Evolutionary conservation across 2,888 invertebrate genomes (phyloP), one percentile per base, ranked within the genome.

Genomic region (Cosmia trapezina): DNA sequence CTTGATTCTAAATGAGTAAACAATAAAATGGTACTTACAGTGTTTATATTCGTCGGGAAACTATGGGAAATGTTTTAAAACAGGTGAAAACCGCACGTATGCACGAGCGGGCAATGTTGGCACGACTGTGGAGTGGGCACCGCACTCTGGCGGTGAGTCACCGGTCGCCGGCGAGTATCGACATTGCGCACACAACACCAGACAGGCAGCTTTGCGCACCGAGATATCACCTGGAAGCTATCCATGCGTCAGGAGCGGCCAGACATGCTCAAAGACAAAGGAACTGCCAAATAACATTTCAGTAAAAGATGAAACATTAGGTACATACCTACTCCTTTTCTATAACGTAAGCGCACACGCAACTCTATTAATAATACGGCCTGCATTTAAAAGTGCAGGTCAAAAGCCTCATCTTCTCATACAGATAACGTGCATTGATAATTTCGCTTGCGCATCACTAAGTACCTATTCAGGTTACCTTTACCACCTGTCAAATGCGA

Each of bases 21-120:
- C 22, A 57, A 51, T 68, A 54, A 65, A 47, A 54, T 47, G 49
- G 57, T 76, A 89, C 89, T 89, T 84, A 89, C 89, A 83, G 43
- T 74, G 78, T 71, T 75, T 69, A 57, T 61, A 62, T 61, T 63
- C 47, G 59, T 49, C 33, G 56, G 60, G 11, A 64, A 72, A 60
- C 54, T 75, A 68, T 60, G 14, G 19, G 47, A 71, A 75, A 66
- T 77, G 56, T 69, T 43, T 61, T 72, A 75, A 76, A 79, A 82
- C 84, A 86, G 83, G 60, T 81, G 87, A 83, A 87, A 89, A 87
- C 65, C 83, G 88, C 86, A 86, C 91, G 91, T 89, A 87, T 80
- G 86, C 86, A 87, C 90, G 78, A 86, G 81, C 87, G 87, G 65
- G 80, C 81, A 79, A 84, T 80, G 76, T 80, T 76, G 76, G 71